Base-by-base conservation (phyloP, 2,797 vertebrate genomes). In the Mionectes olivaceus region DNA sequence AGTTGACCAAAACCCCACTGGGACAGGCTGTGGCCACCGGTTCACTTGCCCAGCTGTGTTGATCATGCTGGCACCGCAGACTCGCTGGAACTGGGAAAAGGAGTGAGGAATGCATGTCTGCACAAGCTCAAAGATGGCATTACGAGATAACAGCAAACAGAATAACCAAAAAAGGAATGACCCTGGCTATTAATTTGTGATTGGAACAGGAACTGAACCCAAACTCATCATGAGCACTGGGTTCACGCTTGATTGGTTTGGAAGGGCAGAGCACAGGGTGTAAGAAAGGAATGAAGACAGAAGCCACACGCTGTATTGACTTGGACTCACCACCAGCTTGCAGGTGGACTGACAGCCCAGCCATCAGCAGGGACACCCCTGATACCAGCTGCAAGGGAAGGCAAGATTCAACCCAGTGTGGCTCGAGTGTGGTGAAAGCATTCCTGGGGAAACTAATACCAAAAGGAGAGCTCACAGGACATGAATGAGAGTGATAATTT, bases 391-490 rank as follows among this genome's bases (percentile, higher is more conserved):
- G 49, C 61, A 46, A 33, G 75, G 41, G 41, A 79, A 64, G 52
- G 28, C 5, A 4, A 4, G 9, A 17, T 79, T 81, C 2, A 1
- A 37, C 37, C 14, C 32, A 68, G 16, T 0, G 0, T n/a, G 5
- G 44, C n/a, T 87, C 3, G 3, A 63, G 44, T 50, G 13, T 47
- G 32, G 22, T 64, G 46, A 79, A 30, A 49, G 28, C 8, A 7
- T 76, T 83, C 8, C 25, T 47, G 44, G 28, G 16, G 25, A 90
- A 86, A 39, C 22, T n/a, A 28, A 18, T 76, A 22, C 6, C 1
- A 1, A 33, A 77, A 56, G n/a, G 39, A 44, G 28, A 78, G 25
- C 30, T 93, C 15, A 19, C 2, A 64, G 13, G 30, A 53, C 19
- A 19, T 47, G 27, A 44, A 19, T 0, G 3, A 68, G 15, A 63